Conservation (phyloP, 2,797 vertebrate species). For the Myotis myotis region DNA sequence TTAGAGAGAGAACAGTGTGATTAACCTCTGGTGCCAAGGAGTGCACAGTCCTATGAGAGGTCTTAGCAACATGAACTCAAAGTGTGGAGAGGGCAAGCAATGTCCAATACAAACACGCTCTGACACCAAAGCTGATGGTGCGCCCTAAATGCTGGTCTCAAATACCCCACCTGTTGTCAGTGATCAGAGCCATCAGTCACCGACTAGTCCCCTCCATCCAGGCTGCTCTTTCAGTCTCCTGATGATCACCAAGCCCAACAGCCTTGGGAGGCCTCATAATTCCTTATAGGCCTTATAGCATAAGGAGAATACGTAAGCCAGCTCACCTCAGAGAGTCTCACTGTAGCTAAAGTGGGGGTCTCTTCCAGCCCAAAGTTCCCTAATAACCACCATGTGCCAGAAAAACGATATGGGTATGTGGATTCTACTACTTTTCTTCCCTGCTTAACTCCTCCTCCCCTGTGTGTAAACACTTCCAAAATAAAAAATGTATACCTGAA, state of each 20-base stretch:
- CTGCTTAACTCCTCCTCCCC: background rate
- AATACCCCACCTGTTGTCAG: background rate
- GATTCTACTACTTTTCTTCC: background rate
- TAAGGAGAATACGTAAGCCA: background rate
- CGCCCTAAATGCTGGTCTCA: background rate
- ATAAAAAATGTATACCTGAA: background rate
- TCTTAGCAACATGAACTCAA: background rate
- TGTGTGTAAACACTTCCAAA: background rate
- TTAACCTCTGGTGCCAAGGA: background rate
- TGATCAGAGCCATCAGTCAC: background rate
- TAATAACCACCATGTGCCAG: background rate
- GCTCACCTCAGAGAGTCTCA: background rate
- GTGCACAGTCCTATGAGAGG: background rate
- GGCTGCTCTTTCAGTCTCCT: background rate
- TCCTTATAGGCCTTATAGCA: background rate
- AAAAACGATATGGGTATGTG: background rate
- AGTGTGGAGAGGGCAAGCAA: background rate
- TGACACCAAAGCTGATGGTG: background rate
- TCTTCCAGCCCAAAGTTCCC: background rate
- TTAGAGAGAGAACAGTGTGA: background rate
- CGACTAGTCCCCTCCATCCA: background rate
- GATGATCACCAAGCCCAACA: background rate
- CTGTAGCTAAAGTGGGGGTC: background rate
- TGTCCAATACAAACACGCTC: background rate
- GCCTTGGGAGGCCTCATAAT: background rate